These are phyloP conservation scores for Shargacucullia verbasci DNA, from an alignment of 2,888 invertebrate genomes.

Conservation along the genomic window DNA sequence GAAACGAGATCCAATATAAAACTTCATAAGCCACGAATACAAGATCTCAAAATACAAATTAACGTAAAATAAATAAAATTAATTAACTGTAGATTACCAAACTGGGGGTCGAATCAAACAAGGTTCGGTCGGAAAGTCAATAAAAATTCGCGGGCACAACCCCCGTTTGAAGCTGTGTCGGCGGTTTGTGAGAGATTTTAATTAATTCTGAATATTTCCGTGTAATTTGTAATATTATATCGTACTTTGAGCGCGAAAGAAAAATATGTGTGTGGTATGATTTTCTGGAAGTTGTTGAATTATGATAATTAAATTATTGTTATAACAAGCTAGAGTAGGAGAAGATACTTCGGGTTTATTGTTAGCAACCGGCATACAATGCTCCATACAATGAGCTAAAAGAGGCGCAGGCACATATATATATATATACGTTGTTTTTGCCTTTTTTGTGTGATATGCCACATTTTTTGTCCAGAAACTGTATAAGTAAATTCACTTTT, in stretches of 20 bases:
- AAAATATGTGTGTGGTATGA: constrained; percentile 20
- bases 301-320: no score
- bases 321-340: no score
- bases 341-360: no score
- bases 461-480: no score
- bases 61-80: constrained; percentile 44
- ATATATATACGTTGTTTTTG: no score
- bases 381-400: no score
- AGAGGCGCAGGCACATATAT: no score
- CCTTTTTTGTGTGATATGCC: no score
- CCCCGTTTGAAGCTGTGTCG: constrained; percentile 33
- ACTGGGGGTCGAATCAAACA: constrained; percentile 47
- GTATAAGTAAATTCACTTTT: no score
- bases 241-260: constrained; percentile 37
- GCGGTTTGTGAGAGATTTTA: constrained; percentile 51
- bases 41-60: constrained; percentile 30
- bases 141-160: constrained; percentile 42
- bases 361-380: no score
- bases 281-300: neutral
- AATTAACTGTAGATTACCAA: constrained; percentile 49
- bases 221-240: constrained; percentile 40
- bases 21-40: constrained; percentile 13
- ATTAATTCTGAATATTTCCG: constrained; percentile 53
- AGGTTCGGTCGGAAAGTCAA: constrained; percentile 49
- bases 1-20: constrained; percentile 11